Evolutionary conservation across 2,888 invertebrate species (phyloP).

Genomic region (Didymodactylos carnosus): DNA sequence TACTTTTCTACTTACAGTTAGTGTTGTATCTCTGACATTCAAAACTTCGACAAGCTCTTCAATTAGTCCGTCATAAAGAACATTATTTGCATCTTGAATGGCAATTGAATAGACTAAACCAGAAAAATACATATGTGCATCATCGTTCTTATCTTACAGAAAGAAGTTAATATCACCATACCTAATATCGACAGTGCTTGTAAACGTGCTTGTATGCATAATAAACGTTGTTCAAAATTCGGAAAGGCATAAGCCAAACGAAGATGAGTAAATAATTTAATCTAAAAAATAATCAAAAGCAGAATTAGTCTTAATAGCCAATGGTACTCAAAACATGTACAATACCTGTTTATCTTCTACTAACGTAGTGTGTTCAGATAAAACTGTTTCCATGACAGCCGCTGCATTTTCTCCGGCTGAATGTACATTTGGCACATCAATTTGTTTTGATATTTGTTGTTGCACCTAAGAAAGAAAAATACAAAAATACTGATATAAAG

Average conservation of each 20-base stretch:
- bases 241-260: slow-evolving; percentile 61
- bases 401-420: slow-evolving; percentile 43
- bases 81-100: slow-evolving; percentile 25
- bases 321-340: neutral
- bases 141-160: too few species aligned
- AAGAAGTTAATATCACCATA: slow-evolving; percentile 17
- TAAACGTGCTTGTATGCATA: slow-evolving; percentile 60
- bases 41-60: slow-evolving; percentile 64
- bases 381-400: slow-evolving; percentile 51
- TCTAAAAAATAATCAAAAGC: slow-evolving; percentile 46
- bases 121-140: too few species aligned
- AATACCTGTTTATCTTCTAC: slow-evolving; percentile 49
- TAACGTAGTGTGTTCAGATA: slow-evolving; percentile 43
- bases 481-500: too few species aligned
- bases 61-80: slow-evolving; percentile 58
- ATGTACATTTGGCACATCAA: slow-evolving; percentile 11
- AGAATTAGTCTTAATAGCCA: slow-evolving; percentile 7
- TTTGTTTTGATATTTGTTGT: neutral
- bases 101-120: slow-evolving; percentile 32
- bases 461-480: too few species aligned
- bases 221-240: slow-evolving; percentile 49
- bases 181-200: slow-evolving; percentile 57
- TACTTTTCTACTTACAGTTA: slow-evolving; percentile 24
- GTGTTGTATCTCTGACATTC: slow-evolving; percentile 43
- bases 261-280: slow-evolving; percentile 52